Conservation (phyloP, 2,113 vertebrate species). For the Daphoenositta chrysoptera region DNA sequence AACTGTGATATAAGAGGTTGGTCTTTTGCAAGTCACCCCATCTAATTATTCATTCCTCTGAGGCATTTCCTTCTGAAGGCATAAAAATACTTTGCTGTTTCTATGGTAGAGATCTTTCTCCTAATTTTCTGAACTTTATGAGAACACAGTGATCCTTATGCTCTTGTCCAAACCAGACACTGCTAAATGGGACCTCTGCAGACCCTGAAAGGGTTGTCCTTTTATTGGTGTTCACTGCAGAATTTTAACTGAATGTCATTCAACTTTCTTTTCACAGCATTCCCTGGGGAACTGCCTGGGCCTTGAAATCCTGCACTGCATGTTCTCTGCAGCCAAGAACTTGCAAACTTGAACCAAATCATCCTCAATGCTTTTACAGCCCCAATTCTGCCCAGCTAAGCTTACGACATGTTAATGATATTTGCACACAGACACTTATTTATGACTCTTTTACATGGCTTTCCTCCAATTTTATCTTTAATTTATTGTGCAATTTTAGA, state of each 20-base stretch:
- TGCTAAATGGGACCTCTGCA: neutral
- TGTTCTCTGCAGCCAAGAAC: neutral
- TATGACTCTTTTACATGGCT: neutral
- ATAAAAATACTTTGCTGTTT: neutral
- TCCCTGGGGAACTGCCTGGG: neutral
- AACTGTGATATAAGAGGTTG: neutral
- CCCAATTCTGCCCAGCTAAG: neutral
- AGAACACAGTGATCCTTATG: neutral
- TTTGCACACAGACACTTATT: conserved; percentile 21
- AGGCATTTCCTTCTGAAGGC: neutral
- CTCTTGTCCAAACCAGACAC: neutral
- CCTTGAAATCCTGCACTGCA: neutral
- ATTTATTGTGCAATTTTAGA: neutral
- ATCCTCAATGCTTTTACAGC: neutral
- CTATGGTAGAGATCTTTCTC: neutral
- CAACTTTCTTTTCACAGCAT: neutral
- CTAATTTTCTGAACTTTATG: neutral
- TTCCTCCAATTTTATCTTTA: neutral
- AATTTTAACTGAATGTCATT: neutral
- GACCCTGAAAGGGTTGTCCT: neutral
- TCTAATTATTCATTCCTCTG: neutral
- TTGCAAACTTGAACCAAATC: conserved; percentile 5
- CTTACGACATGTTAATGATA: neutral
- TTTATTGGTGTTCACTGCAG: neutral
- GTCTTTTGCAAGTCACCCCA: neutral